Evolutionary conservation across 64 coral and sea anemone species (phyloP), one percentile per base, ranked within the genome.

Genomic region (Platygyra sinensis): DNA sequence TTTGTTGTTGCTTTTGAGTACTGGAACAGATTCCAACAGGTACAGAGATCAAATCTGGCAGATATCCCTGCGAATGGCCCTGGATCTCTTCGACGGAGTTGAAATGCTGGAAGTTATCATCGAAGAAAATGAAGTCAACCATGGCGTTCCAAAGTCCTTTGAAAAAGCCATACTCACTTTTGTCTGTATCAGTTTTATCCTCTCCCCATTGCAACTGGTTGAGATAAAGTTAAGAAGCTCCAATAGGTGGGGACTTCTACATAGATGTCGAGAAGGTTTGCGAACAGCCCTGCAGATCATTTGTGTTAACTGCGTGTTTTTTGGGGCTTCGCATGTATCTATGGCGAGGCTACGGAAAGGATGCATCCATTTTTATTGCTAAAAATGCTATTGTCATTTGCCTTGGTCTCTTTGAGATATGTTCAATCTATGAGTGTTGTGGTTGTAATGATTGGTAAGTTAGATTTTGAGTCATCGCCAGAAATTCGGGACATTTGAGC

Each of bases 341-440:
- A 0, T 93, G 61, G 79, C 10, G 51, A 3, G 29, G 38, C 0
- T 86, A 87, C 63, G 36, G 73, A 8, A 78, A 89, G 52, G 62
- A 89, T 67, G 80, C 87, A 17, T 79, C 94, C 0, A 92, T 96
- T 32, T 96, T 93, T 32, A 87, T 93, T 29, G 76, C 87, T 8
- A 93, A 96, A 55, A 96, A 96, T 50, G 36, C 64, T 2, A 88
- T 96, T 20, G 33, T 62, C 18, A 96, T 93, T 75, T 13, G 76
- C 18, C 84, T 87, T 4, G 80, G 87, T 25, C 22, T 55, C 18
- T 31, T 90, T 19, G 95, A 96, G 30, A 76, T 93, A 30, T 19
- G 60, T 72, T 65, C 29, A 13, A 80, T 74, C 14, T 81, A 11
- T 14, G 27, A 60, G 14, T 71, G 60, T 24, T 93, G 62, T 57